Base-by-base conservation (phyloP, 1,140 invertebrate species). In the Drosophila arizonae region DNA sequence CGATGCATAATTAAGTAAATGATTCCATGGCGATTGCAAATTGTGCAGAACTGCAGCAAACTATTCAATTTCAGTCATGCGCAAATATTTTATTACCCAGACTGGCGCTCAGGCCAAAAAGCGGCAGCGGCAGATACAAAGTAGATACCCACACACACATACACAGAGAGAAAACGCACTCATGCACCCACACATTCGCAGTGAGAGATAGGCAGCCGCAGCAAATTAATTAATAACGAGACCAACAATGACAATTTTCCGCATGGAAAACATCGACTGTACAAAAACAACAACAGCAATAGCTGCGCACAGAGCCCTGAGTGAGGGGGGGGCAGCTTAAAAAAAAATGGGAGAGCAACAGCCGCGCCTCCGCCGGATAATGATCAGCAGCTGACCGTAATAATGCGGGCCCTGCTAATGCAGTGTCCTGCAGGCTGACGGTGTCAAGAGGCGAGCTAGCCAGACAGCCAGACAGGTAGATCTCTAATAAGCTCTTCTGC, bases 221-320 rank as follows among this genome's bases (percentile, higher is more conserved):
- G 72, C 84, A 88, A 88, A 88, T 88, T 88, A 88, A 88, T 88
- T 88, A 88, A 88, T 88, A 88, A 88, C 84, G 79, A 74, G 80
- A 56, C 69, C 84, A 82, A 88, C 84, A 88, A 88, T 88, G 85
- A 88, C 79, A 88, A 88, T 84, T 88, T 88, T 88, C 68, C 85
- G 79, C 84, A 84, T 88, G 79, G 72, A 84, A 71, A 88, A 69
- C 63, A 58, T 64, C 58, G 74, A 55, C 64, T 73, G 72, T 51
- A 67, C 65, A 79, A 57, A 63, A 66, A 43, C 64, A 62, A 52
- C 71, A 65, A 63, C 24, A 54, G 21, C 54, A 63, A 54, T 6
- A 33, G 26, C 24, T 61, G 30, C 64, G 30, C 15, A 24, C 41
- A 52, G n/a, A 64, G 21, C 61, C 36, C 39, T 52, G 68, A 74